A percentile compares a stretch with the other conserved stretches of the same genome.
Evolutionary conservation across 2,797 vertebrate species (phyloP).

Genomic region (Sebastes matsubarae): DNA sequence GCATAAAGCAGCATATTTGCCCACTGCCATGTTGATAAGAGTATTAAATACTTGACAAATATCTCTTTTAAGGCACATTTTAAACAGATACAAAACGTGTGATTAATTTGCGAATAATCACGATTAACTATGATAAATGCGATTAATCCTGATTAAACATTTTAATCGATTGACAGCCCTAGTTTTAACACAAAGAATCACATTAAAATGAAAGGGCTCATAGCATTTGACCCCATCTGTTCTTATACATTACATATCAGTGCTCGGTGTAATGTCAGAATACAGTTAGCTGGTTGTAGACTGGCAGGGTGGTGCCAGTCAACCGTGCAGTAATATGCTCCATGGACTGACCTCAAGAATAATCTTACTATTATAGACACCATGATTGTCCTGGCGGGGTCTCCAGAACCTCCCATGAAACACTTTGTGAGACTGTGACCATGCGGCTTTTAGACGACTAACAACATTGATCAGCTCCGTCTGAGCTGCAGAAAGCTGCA

Average conservation of each 20-base stretch:
- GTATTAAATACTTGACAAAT: too few relatives aligned
- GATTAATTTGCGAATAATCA: too few relatives aligned
- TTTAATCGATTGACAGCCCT: background rate
- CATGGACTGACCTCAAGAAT: constrained; percentile 44
- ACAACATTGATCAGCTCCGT: constrained; percentile 51
- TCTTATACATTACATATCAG: background rate
- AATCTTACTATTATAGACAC: constrained; percentile 47
- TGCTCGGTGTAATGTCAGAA: background rate
- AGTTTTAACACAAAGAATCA: background rate
- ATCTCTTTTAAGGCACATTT: too few relatives aligned
- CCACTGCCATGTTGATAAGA: too few relatives aligned
- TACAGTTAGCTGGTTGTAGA: background rate
- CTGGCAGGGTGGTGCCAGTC: constrained; percentile 23
- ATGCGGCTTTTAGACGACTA: constrained; percentile 43
- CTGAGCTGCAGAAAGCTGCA: constrained; percentile 42
- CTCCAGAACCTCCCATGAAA: constrained; percentile 46
- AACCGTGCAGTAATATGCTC: constrained; percentile 25
- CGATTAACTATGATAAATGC: too few relatives aligned
- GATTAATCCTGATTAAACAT: too few relatives aligned
- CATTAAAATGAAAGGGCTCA: background rate
- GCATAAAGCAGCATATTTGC: too few relatives aligned
- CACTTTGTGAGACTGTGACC: constrained; percentile 36
- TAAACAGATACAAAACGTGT: too few relatives aligned
- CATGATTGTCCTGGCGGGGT: constrained; percentile 28
- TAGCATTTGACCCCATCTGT: background rate